Percentiles rank a stretch among this genome's conserved stretches.
These are phyloP conservation scores for Elysia crispata DNA, from an alignment of 2,888 invertebrate species.

Conservation along the genomic window DNA sequence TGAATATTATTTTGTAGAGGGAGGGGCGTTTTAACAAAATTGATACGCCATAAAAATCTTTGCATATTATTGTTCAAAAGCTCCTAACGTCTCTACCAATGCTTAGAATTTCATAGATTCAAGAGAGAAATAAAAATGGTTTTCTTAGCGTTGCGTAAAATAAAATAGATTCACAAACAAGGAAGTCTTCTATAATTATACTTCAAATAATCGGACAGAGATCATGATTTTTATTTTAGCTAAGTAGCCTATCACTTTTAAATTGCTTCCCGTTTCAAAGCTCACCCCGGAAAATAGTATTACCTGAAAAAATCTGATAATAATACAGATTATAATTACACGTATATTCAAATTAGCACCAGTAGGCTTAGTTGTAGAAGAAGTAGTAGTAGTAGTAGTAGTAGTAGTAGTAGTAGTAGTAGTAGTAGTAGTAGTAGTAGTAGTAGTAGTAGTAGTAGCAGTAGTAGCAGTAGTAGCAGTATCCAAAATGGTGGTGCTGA, in stretches of 20 bases:
- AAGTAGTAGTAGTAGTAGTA: constrained; percentile 10
- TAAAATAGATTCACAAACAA: too few relatives aligned
- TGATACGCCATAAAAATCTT: too few relatives aligned
- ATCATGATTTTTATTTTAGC: too few relatives aligned
- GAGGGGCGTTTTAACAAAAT: too few relatives aligned
- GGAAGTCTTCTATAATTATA: too few relatives aligned
- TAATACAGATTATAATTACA: neutral
- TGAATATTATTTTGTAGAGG: too few relatives aligned
- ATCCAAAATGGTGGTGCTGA: neutral
- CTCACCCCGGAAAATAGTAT: neutral
- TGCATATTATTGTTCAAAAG: too few relatives aligned
- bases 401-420: constrained; percentile 32
- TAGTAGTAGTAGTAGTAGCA: constrained; percentile 29
- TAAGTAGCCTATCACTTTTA: neutral
- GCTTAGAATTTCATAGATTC: too few relatives aligned
- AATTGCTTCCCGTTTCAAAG: neutral
- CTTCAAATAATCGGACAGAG: too few relatives aligned
- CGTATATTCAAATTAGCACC: neutral
- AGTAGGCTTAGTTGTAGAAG: neutral
- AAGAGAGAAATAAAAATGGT: too few relatives aligned
- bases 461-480: constrained; percentile 16
- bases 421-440: constrained; percentile 32
- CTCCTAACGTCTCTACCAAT: too few relatives aligned
- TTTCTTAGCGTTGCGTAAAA: too few relatives aligned
- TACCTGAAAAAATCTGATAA: neutral